Evolutionary conservation across 2,797 vertebrate genomes (phyloP), one percentile per base, ranked within the genome.

Genomic region (Mormyrus proboscirostris): DNA sequence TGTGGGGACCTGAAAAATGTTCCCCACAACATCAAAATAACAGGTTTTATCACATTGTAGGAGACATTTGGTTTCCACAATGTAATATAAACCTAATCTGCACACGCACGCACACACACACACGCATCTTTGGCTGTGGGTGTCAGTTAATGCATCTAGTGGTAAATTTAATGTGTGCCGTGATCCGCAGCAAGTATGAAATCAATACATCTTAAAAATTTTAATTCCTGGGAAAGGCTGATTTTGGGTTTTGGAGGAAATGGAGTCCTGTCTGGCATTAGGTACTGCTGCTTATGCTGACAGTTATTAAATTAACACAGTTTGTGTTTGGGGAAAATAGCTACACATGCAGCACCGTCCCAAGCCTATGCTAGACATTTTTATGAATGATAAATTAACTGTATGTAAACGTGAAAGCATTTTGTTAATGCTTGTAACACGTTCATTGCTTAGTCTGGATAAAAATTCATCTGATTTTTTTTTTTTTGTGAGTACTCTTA

Each of bases 201-300:
- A 79, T 79, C 73, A 79, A 79, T 79, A 79, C 73, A 44, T 79
- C 73, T 79, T 79, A 41, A 79, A 79, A 79, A 44, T 14, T 73
- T 33, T 38, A 33, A 79, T 44, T 79, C 38, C 38, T 79, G 16
- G 73, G 33, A 79, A 44, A 79, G 73, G 73, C 73, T 79, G 73
- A 79, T 79, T 79, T 79, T 16, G 38, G 73, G 73, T 79, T 79
- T 44, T 14, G 8, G 38, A 79, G 73, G 38, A 79, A 41, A 79
- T 9, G 9, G 16, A 76, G 69, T 19, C 38, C 73, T 8, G 73
- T 44, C 14, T 79, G 73, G 73, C 38, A 44, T 79, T 38, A 44
- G 73, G 44, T 79, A 79, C 16, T 19, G 16, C 16, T 44, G 73
- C 73, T n/a, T 79, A 41, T 79, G 38, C 29, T 4, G 44, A 8